Conservation (phyloP, 2,797 vertebrate species). For the Anguilla megastoma region DNA sequence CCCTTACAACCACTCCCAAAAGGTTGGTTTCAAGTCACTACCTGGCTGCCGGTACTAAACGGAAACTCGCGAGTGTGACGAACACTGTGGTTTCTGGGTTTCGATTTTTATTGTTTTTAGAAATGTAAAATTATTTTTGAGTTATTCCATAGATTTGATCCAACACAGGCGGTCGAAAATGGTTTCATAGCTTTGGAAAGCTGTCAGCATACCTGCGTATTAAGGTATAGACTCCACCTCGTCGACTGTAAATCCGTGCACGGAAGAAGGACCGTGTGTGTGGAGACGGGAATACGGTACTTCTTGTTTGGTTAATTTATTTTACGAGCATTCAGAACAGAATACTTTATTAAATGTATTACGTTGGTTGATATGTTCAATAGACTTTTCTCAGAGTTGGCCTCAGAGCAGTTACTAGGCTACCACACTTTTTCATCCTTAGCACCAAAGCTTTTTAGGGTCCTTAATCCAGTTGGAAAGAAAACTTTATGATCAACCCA, state of each 20-base stretch:
- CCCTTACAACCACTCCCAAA: constrained; percentile 27
- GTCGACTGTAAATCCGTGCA: neutral
- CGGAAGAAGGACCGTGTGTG: constrained; percentile 2
- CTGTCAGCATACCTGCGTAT: neutral
- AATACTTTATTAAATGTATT: neutral
- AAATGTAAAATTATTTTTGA: neutral
- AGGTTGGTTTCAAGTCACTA: constrained; percentile 1
- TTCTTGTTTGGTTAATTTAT: neutral
- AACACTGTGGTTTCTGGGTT: neutral
- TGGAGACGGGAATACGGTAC: neutral
- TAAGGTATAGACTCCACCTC: constrained; percentile 20
- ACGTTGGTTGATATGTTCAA: too few relatives aligned
- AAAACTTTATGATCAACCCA: neutral
- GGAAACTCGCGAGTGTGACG: neutral
- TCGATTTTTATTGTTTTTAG: neutral
- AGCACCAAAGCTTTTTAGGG: neutral
- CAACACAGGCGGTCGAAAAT: neutral
- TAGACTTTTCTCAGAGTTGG: neutral
- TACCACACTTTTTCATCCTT: neutral
- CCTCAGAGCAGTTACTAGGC: neutral
- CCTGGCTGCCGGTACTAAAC: constrained; percentile 5
- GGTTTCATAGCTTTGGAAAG: neutral
- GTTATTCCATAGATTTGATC: neutral
- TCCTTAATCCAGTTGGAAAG: neutral
- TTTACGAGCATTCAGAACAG: neutral